These are phyloP conservation scores for Alethe castanea DNA, from an alignment of 2,113 vertebrate species.

Conservation along the genomic window DNA sequence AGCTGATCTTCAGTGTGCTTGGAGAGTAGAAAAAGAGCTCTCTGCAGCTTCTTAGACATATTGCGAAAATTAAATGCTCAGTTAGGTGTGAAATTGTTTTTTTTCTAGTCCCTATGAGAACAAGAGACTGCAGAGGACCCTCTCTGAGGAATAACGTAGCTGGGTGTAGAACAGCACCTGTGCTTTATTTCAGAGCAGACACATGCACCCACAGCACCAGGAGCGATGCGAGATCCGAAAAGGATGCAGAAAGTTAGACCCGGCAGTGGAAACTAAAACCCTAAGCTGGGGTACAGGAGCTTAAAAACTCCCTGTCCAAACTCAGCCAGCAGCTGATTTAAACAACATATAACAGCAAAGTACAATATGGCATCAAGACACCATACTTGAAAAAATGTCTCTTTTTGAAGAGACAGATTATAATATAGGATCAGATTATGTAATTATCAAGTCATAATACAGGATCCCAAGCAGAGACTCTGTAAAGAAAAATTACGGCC, in stretches of 20 bases:
- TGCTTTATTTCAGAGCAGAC: background rate
- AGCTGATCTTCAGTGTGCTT: background rate
- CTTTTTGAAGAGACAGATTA: background rate
- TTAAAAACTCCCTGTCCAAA: background rate
- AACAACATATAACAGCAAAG: background rate
- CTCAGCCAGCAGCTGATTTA: background rate
- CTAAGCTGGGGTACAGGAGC: background rate
- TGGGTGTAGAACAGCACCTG: background rate
- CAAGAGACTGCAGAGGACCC: background rate
- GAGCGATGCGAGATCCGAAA: background rate
- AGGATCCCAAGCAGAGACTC: background rate
- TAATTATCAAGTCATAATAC: background rate
- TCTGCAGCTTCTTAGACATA: background rate
- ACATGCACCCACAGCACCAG: background rate
- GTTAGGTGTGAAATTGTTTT: background rate
- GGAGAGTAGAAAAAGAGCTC: background rate
- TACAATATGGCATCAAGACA: background rate
- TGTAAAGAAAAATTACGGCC: background rate
- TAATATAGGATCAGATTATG: background rate
- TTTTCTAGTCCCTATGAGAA: background rate
- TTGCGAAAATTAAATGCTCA: background rate
- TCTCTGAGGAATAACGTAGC: background rate
- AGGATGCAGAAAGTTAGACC: background rate
- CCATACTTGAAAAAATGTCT: background rate
- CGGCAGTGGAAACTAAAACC: background rate